phyloP scores from a whole-genome alignment of 2,113 vertebrate species.

The Melanocharis versteri region DNA sequence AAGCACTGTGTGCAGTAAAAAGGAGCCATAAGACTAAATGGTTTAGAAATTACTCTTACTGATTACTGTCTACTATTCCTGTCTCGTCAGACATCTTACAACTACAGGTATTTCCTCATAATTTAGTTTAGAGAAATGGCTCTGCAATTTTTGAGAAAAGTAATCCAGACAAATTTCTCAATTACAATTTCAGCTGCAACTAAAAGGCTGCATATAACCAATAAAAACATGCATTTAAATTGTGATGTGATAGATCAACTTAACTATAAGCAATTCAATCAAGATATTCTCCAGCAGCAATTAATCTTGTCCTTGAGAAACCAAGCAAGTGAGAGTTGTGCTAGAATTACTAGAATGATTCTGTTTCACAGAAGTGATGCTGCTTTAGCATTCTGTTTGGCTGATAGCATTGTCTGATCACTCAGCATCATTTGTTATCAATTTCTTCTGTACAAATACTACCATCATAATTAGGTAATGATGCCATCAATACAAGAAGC shows the following conservation, averaged over 20 bases:
- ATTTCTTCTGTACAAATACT: background rate
- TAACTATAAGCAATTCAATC: background rate
- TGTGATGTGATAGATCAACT: background rate
- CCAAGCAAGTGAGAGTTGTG: background rate
- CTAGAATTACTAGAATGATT: background rate
- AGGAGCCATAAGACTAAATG: background rate
- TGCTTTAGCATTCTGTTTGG: background rate
- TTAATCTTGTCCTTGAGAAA: background rate
- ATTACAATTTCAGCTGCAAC: background rate
- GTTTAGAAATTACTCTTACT: background rate
- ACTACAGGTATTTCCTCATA: background rate
- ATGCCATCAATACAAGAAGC: background rate
- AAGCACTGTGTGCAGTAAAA: background rate
- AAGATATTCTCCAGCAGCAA: background rate
- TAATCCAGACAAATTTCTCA: background rate
- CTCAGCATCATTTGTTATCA: background rate
- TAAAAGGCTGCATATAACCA: background rate
- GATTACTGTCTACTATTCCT: background rate
- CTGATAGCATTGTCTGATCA: accelerated
- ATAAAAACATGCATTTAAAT: background rate
- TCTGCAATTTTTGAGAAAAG: background rate
- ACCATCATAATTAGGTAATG: background rate
- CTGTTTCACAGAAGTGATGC: background rate
- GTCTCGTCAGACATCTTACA: background rate
- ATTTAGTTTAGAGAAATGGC: background rate